These are phyloP conservation scores for Loripinus fragilis DNA, from an alignment of 2,888 invertebrate genomes.

Conservation along the genomic window DNA sequence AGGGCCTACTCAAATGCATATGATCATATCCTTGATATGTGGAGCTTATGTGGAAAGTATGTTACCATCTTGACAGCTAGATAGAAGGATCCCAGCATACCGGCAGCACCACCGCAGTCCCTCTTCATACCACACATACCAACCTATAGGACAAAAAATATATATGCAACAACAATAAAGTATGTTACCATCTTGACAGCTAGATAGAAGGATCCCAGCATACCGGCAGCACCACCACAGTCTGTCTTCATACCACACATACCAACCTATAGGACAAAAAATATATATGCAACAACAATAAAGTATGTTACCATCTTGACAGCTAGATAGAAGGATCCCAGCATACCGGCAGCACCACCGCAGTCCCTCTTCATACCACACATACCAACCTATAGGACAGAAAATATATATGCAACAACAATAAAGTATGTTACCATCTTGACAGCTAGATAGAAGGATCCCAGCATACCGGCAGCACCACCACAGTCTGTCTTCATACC, in stretches of 20 bases:
- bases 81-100: slow-evolving; percentile 92
- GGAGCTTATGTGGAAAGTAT: background rate
- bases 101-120: slow-evolving; percentile 97
- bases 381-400: slow-evolving; percentile 88
- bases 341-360: slow-evolving; percentile 95
- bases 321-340: slow-evolving; percentile 92
- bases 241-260: slow-evolving; percentile 98
- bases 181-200: slow-evolving; percentile 86
- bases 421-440: slow-evolving; percentile 82
- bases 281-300: too few species aligned
- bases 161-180: background rate
- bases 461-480: slow-evolving; percentile 95
- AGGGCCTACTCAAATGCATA: too few species aligned
- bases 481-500: slow-evolving; percentile 98
- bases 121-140: slow-evolving; percentile 96
- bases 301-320: slow-evolving; percentile 85
- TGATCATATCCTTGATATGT: too few species aligned
- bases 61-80: slow-evolving; percentile 87
- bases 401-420: too few species aligned
- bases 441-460: slow-evolving; percentile 92
- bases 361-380: slow-evolving; percentile 97
- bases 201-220: slow-evolving; percentile 92
- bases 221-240: slow-evolving; percentile 96
- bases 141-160: slow-evolving; percentile 85
- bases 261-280: slow-evolving; percentile 86